Evolutionary conservation across 2,888 invertebrate genomes (phyloP).

Genomic region (Hypomecis atomaria): DNA sequence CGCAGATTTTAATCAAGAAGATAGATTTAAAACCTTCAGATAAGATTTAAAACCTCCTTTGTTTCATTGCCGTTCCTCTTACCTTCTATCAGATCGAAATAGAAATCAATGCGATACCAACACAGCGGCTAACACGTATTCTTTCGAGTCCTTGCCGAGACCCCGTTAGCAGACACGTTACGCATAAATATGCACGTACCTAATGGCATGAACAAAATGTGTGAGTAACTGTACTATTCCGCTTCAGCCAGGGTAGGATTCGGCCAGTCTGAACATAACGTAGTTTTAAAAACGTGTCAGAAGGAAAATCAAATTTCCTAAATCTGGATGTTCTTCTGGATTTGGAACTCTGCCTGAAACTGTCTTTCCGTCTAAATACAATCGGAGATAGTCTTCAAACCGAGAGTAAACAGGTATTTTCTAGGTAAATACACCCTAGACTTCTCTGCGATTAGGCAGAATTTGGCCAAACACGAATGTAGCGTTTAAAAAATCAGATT

Average conservation of each 20-base stretch:
- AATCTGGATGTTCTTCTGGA: too few species aligned
- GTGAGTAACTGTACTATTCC: constrained; percentile 76
- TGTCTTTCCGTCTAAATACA: too few species aligned
- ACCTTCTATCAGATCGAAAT: constrained; percentile 32
- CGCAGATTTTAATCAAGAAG: constrained; percentile 20
- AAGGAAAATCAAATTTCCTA: too few species aligned
- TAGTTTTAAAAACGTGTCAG: too few species aligned
- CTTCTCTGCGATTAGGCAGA: too few species aligned
- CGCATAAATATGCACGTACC: constrained; percentile 81
- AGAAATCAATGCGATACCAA: constrained; percentile 41
- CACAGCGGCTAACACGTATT: constrained; percentile 54
- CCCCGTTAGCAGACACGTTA: constrained; percentile 79
- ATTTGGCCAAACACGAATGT: too few species aligned
- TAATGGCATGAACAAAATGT: constrained; percentile 75
- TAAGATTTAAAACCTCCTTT: constrained; percentile 13
- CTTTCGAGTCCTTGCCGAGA: constrained; percentile 68
- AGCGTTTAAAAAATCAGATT: too few species aligned
- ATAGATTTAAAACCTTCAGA: too few species aligned
- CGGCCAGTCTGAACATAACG: constrained; percentile 52
- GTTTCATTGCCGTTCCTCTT: constrained; percentile 23
- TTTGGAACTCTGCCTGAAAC: too few species aligned
- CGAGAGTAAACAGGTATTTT: too few species aligned
- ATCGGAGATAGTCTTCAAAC: too few species aligned
- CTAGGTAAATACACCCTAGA: too few species aligned
- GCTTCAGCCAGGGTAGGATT: constrained; percentile 41